phyloP scores from a whole-genome alignment of 2,797 vertebrate species.

The Aulostomus chinensis region DNA sequence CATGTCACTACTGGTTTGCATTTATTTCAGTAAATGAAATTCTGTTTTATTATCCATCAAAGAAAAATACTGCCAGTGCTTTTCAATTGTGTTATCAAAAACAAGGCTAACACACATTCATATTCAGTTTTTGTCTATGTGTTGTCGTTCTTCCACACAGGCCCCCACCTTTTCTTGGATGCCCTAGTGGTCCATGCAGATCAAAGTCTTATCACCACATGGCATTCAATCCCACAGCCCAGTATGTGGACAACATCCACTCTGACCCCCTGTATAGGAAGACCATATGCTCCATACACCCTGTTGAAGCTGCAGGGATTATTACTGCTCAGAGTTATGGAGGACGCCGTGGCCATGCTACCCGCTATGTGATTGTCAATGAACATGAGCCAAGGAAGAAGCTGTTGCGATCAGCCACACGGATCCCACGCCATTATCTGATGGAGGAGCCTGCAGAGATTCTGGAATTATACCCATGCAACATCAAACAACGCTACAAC shows the following conservation, averaged over 20 bases:
- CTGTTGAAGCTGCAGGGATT: conserved; percentile 46
- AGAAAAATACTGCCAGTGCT: no score
- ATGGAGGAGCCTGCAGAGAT: conserved; percentile 78
- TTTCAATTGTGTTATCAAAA: neutral
- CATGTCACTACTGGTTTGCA: no score
- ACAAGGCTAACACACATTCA: no score
- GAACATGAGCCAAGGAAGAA: conserved; percentile 84
- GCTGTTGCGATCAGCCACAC: conserved; percentile 73
- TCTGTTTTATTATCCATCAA: neutral
- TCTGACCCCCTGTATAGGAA: conserved; percentile 89
- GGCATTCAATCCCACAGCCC: conserved; percentile 63
- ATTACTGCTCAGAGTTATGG: conserved; percentile 68
- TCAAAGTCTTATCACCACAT: conserved; percentile 80
- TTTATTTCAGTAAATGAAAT: neutral
- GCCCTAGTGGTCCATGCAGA: conserved; percentile 72
- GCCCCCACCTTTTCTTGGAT: conserved; percentile 68
- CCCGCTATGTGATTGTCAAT: conserved; percentile 86
- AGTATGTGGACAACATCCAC: conserved; percentile 69
- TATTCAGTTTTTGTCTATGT: conserved; percentile 13
- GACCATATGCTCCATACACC: conserved; percentile 68
- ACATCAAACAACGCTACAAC: conserved; percentile 72
- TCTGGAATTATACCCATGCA: conserved; percentile 83
- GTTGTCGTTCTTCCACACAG: conserved; percentile 67
- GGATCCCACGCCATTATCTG: conserved; percentile 83
- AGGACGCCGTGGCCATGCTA: conserved; percentile 70